Base-by-base conservation (phyloP, 2,113 vertebrate species). In the Datnioides undecimradiatus region DNA sequence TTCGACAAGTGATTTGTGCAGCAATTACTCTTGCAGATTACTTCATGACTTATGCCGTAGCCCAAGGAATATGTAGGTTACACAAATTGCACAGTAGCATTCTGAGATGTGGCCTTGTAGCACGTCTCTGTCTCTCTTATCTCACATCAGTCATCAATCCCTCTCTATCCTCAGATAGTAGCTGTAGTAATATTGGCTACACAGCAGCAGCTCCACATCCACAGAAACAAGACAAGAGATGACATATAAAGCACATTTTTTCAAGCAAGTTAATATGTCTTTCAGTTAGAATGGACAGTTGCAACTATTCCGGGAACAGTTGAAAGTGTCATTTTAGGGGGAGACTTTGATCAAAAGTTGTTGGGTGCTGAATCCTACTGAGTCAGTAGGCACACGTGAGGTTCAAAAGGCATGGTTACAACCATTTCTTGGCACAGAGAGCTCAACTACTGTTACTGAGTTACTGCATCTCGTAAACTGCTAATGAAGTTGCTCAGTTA, bases 81-180 rank as follows among this genome's bases (percentile, higher is more conserved):
- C 25, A 48, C 12, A 58, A 73, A 55, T 17, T 25, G 19, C 21
- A 41, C 31, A 23, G 43, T 55, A 60, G 23, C 23, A 52, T 2
- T 17, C 34, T 60, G 36, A 66, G 48, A 51, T 25, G 60, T 83
- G 79, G 75, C 84, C 40, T 2, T 33, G 64, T 38, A 60, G 60
- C 80, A 83, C 49, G 52, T 76, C 10, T 46, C 58, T 21, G 25
- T 34, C 57, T 33, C 21, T 21, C 11, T 66, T 43, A 58, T 87
- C 59, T 60, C 58, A 59, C 29, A 23, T 59, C 55, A 68, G 54
- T 38, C 58, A 13, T 78, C 57, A 40, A 33, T 3, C 21, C 7
- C 25, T 67, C 40, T 60, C 16, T 52, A 7, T 38, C 9, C 21
- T 62, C 58, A 60, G 67, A 34, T n/a, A n/a, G n/a, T n/a, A n/a